A percentile compares a stretch with the other conserved stretches of the same genome.
Evolutionary conservation across 2,888 invertebrate genomes (phyloP).

Genomic region (Teinopalpus imperialis): DNA sequence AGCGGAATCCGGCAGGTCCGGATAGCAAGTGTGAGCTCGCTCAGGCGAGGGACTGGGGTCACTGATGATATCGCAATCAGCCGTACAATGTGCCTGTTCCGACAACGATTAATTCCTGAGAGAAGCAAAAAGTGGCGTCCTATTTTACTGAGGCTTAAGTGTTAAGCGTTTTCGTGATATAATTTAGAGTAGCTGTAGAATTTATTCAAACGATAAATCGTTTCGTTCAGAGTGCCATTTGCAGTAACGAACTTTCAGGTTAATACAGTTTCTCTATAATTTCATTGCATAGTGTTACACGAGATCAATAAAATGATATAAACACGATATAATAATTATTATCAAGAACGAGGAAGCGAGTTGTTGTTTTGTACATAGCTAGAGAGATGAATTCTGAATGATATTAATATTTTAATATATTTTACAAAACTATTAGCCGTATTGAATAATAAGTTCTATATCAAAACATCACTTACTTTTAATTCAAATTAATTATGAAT

Average conservation of each 20-base stretch:
- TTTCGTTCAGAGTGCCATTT: constrained; percentile 76
- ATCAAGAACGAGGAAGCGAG: constrained; percentile 28
- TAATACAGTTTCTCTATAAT: constrained; percentile 49
- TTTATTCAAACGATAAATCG: constrained; percentile 53
- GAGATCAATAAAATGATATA: constrained; percentile 60
- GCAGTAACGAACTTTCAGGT: constrained; percentile 57
- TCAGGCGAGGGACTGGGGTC: constrained; percentile 29
- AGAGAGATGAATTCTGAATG: constrained; percentile 71
- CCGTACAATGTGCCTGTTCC: constrained; percentile 45
- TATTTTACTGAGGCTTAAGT: constrained; percentile 62
- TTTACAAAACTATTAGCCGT: constrained; percentile 64
- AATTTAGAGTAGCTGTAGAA: constrained; percentile 67
- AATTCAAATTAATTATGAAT: constrained; percentile 52
- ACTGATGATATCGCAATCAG: constrained; percentile 45
- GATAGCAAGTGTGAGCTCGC: constrained; percentile 28
- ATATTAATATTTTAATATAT: constrained; percentile 75
- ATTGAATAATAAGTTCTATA: constrained; percentile 49
- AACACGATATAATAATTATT: constrained; percentile 39
- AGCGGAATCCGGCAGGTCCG: constrained; percentile 37
- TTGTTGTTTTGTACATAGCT: constrained; percentile 46
- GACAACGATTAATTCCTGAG: constrained; percentile 44
- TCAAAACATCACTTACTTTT: constrained; percentile 57
- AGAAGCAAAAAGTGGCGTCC: constrained; percentile 42
- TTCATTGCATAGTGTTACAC: constrained; percentile 56
- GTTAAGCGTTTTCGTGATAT: constrained; percentile 78